phyloP scores from a whole-genome alignment of 2,113 vertebrate genomes.

The Nansenia antarctica region DNA sequence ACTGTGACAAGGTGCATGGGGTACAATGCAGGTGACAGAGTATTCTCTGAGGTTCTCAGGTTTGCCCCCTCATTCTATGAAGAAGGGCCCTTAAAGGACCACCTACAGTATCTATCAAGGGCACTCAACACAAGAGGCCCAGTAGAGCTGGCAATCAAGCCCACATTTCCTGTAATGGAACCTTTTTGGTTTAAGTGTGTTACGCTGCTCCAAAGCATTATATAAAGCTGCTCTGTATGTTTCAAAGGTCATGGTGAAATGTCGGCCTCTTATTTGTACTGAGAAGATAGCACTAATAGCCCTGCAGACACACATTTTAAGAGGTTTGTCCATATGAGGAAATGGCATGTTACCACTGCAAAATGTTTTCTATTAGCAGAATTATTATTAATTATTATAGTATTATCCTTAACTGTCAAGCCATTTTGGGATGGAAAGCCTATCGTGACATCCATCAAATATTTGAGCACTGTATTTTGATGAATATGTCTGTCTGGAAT shows the following conservation, averaged over 20 bases:
- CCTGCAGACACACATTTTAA: background rate
- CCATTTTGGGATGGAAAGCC: background rate
- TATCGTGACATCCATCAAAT: background rate
- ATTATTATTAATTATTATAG: too few species aligned
- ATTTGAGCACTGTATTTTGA: background rate
- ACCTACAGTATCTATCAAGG: background rate
- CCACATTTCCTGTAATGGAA: background rate
- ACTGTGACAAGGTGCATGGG: background rate
- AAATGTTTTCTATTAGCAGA: too few species aligned
- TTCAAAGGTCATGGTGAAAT: background rate
- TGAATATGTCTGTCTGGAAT: constrained; percentile 2
- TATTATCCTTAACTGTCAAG: background rate
- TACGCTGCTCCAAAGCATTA: background rate
- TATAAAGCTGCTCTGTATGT: background rate
- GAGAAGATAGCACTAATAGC: background rate
- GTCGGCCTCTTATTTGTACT: background rate
- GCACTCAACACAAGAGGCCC: background rate
- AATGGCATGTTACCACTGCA: background rate
- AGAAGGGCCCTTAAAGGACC: constrained; percentile 2
- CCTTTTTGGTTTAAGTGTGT: constrained; percentile 10
- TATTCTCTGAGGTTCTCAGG: background rate
- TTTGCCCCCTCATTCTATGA: background rate
- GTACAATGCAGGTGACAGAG: background rate
- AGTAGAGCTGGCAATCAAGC: constrained; percentile 13
- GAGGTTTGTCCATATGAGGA: background rate